Conservation (phyloP, 2,113 vertebrate species). For the mouse (Mus musculus) region DNA sequence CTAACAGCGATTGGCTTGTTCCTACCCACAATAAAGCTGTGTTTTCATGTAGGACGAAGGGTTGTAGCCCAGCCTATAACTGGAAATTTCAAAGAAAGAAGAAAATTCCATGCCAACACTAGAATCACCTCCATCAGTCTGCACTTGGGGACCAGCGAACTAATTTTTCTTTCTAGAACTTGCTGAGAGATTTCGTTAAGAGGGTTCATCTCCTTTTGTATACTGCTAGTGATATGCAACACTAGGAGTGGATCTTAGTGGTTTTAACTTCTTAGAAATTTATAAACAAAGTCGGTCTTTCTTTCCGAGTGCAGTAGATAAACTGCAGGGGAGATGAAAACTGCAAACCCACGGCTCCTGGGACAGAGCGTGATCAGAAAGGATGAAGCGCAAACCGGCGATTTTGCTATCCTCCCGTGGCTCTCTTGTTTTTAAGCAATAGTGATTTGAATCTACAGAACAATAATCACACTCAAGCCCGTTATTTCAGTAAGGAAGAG, state of each 20-base stretch:
- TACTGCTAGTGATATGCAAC: not conserved
- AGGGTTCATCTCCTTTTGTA: not conserved
- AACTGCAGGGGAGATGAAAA: not conserved
- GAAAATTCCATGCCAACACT: not conserved
- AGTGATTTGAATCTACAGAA: not conserved
- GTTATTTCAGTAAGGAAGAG: not conserved
- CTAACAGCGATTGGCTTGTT: not conserved
- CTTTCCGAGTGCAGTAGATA: not conserved
- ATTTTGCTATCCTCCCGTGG: not conserved
- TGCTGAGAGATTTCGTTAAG: not conserved
- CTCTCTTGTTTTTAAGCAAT: not conserved
- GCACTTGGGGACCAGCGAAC: not conserved
- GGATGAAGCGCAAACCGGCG: not conserved
- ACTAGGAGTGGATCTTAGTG: not conserved
- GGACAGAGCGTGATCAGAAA: not conserved
- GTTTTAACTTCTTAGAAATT: not conserved
- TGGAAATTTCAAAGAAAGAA: constrained; percentile 8
- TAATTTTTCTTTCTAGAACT: constrained; percentile 25
- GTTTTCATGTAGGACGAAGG: not conserved
- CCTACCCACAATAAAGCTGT: not conserved
- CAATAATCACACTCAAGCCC: not conserved
- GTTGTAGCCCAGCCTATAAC: not conserved
- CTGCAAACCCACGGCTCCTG: not conserved
- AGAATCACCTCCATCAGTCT: not conserved
- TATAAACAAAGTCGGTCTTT: not conserved